phyloP scores from a whole-genome alignment of 2,797 vertebrate genomes.

The Macropodus opercularis region DNA sequence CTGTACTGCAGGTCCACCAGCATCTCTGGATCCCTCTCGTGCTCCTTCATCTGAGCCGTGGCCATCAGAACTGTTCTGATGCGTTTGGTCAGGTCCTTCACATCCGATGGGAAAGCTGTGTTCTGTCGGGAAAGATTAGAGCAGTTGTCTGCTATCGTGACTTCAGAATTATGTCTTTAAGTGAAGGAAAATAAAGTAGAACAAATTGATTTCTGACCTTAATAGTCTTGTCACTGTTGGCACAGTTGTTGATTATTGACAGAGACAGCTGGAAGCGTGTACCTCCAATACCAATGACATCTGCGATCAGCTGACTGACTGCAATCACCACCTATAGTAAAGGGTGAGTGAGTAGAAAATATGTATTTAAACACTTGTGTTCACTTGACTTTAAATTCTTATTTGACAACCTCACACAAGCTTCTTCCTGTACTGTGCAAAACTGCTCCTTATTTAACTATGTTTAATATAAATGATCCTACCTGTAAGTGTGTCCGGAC shows the following conservation, averaged over 20 bases:
- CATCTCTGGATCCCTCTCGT: constrained; percentile 97
- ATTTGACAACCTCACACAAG: not conserved
- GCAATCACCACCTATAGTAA: constrained; percentile 93
- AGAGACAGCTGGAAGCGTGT: constrained; percentile 98
- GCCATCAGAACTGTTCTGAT: constrained; percentile 98
- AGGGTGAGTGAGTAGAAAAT: not conserved
- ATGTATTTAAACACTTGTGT: not conserved
- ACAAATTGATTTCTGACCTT: constrained; percentile 83
- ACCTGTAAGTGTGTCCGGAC: constrained; percentile 90
- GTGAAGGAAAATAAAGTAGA: not conserved
- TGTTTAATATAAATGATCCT: not conserved
- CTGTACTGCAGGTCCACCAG: constrained; percentile 98
- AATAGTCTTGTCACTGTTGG: constrained; percentile 94
- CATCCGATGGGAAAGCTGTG: constrained; percentile 95
- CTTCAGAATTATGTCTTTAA: not conserved
- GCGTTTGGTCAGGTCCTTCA: constrained; percentile 96
- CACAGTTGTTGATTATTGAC: constrained; percentile 98
- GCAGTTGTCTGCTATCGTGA: not conserved
- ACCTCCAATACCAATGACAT: constrained; percentile 97
- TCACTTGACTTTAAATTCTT: not conserved
- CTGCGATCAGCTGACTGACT: constrained; percentile 97
- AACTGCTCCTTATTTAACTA: too few relatives aligned
- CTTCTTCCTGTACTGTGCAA: too few relatives aligned
- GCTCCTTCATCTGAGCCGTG: constrained; percentile 99
- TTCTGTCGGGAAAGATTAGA: constrained; percentile 77